These are phyloP conservation scores for Mongoloraphidia duomilia DNA, from an alignment of 2,888 invertebrate genomes.

Conservation along the genomic window DNA sequence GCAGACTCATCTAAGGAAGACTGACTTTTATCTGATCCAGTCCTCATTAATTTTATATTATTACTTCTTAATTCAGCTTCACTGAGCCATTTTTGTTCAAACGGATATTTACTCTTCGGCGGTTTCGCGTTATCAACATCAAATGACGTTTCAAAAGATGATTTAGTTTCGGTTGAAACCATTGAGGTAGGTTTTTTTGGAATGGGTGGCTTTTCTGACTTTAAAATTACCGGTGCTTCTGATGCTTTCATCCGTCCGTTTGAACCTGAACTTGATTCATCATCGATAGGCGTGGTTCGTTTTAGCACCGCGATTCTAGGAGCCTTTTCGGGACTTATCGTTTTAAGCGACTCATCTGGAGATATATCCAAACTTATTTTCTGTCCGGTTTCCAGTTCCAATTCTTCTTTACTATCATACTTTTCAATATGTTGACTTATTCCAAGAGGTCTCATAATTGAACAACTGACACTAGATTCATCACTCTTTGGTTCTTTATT, in stretches of 20 bases:
- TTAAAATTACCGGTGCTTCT: background rate
- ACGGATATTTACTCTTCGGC: conserved; percentile 27
- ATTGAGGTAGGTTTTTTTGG: conserved; percentile 22
- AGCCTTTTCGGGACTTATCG: conserved; percentile 6
- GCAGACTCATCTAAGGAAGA: conserved; percentile 28
- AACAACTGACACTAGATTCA: conserved; percentile 63
- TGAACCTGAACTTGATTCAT: conserved; percentile 23
- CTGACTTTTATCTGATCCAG: conserved; percentile 26
- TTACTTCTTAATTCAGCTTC: conserved; percentile 28
- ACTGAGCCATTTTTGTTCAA: conserved; percentile 31
- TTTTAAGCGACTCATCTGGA: conserved; percentile 3
- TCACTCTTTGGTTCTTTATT: conserved; percentile 43
- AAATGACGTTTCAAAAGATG: background rate
- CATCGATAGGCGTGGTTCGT: conserved; percentile 31
- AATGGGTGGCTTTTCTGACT: conserved; percentile 12
- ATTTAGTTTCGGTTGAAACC: conserved; percentile 19
- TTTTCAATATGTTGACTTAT: conserved; percentile 59
- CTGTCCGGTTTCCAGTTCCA: conserved; percentile 35
- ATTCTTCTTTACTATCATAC: conserved; percentile 46
- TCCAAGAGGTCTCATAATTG: conserved; percentile 63
- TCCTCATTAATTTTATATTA: conserved; percentile 27
- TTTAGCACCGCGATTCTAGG: conserved; percentile 28
- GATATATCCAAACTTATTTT: background rate
- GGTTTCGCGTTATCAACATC: background rate
- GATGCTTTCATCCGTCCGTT: background rate